These are phyloP conservation scores for Bothrops alternatus DNA, from an alignment of 2,797 vertebrate species.

Conservation along the genomic window DNA sequence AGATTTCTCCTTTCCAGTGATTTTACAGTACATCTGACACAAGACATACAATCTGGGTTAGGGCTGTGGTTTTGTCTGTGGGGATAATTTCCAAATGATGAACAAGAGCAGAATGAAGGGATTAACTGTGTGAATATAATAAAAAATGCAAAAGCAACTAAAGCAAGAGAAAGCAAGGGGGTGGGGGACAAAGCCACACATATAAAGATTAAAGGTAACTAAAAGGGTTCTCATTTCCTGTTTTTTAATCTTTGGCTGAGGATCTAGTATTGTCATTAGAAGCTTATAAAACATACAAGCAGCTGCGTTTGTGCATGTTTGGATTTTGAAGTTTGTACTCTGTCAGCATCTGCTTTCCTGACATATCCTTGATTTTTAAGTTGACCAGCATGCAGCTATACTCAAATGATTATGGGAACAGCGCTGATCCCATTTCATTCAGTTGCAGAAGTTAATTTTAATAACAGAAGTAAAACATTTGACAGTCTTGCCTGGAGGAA, in stretches of 20 bases:
- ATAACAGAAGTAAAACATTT: slow-evolving; percentile 44
- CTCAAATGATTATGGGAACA: slow-evolving; percentile 7
- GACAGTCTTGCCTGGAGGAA: background rate
- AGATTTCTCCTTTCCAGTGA: slow-evolving; percentile 63
- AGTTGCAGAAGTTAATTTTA: slow-evolving; percentile 60
- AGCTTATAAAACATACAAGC: slow-evolving; percentile 42
- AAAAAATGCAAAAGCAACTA: slow-evolving; percentile 57
- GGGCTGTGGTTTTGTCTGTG: slow-evolving; percentile 69
- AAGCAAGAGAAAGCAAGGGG: slow-evolving; percentile 72
- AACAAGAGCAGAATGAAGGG: slow-evolving; percentile 65
- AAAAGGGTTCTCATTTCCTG: slow-evolving; percentile 60
- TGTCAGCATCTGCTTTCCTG: slow-evolving; percentile 9
- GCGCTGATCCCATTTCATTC: slow-evolving; percentile 49
- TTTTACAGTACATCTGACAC: slow-evolving; percentile 73
- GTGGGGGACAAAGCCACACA: slow-evolving; percentile 41
- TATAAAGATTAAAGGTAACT: slow-evolving; percentile 83
- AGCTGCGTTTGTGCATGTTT: slow-evolving; percentile 42
- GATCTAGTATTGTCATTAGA: slow-evolving; percentile 57
- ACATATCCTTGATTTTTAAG: slow-evolving; percentile 31
- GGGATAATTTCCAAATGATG: slow-evolving; percentile 61
- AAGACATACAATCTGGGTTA: slow-evolving; percentile 78
- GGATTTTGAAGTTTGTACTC: background rate
- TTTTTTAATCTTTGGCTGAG: slow-evolving; percentile 53
- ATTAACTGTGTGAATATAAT: slow-evolving; percentile 69
- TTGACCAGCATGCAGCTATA: slow-evolving; percentile 29